Evolutionary conservation across 2,888 invertebrate genomes (phyloP).

Genomic region (Callyntrura guangdongensis): DNA sequence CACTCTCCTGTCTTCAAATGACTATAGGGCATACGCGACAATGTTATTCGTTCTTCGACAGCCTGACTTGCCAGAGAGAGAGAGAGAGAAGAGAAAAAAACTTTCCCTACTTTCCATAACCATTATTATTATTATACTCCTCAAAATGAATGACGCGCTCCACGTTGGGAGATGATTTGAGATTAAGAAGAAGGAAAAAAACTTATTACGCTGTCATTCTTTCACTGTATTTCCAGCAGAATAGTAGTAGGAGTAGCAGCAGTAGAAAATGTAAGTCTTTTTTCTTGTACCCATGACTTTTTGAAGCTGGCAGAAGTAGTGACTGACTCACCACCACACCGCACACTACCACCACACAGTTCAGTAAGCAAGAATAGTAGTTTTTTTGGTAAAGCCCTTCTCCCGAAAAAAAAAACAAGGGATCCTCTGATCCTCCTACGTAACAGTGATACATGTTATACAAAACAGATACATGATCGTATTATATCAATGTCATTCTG

Average conservation of each 20-base stretch:
- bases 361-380: no score
- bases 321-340: conserved; percentile 43
- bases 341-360: neutral
- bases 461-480: conserved; percentile 34
- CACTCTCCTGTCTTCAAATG: neutral
- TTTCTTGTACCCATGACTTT: conserved; percentile 30
- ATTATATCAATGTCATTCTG: conserved; percentile 34
- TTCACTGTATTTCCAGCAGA: conserved; percentile 12
- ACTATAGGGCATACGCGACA: neutral
- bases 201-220: conserved; percentile 69
- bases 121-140: conserved; percentile 38
- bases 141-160: conserved; percentile 70
- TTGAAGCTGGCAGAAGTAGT: neutral
- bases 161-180: conserved; percentile 73
- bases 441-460: conserved; percentile 1
- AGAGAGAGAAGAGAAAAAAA: conserved; percentile 11
- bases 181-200: conserved; percentile 66
- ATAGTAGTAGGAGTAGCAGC: neutral
- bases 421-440: no score
- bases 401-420: neutral
- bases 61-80: neutral
- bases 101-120: conserved; percentile 73
- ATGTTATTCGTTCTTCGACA: neutral
- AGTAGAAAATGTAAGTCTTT: conserved; percentile 4
- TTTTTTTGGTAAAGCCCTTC: neutral